These are phyloP conservation scores for Synergus japonicus DNA, from an alignment of 2,888 invertebrate species.

Conservation along the genomic window DNA sequence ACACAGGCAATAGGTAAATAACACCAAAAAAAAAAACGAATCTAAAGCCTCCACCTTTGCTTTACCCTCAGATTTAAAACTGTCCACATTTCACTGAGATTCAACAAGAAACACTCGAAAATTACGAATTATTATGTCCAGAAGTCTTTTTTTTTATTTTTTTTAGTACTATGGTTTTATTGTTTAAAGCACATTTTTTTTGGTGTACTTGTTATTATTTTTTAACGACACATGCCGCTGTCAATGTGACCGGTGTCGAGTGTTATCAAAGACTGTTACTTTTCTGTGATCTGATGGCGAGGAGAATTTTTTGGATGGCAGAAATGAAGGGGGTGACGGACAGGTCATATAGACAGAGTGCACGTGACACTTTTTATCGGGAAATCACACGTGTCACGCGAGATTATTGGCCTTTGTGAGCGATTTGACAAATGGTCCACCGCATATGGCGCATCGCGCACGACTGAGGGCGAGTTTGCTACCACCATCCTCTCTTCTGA, in stretches of 20 bases:
- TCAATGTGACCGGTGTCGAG: not conserved
- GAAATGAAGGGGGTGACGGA: constrained; percentile 42
- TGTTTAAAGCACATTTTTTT: too few species aligned
- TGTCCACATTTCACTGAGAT: not conserved
- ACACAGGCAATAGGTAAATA: not conserved
- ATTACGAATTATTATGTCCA: not conserved
- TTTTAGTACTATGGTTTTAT: too few species aligned
- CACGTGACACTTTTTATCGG: constrained; percentile 67
- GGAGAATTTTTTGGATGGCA: not conserved
- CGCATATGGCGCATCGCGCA: constrained; percentile 73
- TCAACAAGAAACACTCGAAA: not conserved
- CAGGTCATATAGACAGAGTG: constrained; percentile 41
- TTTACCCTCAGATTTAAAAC: not conserved
- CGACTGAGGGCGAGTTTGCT: constrained; percentile 67
- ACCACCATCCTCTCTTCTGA: constrained; percentile 61
- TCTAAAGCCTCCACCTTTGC: not conserved
- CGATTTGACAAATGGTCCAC: constrained; percentile 67
- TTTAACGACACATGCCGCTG: constrained; percentile 1
- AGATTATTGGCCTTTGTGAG: constrained; percentile 67
- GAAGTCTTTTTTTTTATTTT: not conserved
- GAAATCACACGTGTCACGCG: constrained; percentile 67
- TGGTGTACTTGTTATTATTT: not conserved
- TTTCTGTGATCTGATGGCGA: not conserved
- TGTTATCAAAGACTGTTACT: constrained; percentile 8
- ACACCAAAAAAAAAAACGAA: not conserved